Evolutionary conservation across 2,888 invertebrate genomes (phyloP).

Genomic region (Physocephala rufipes): DNA sequence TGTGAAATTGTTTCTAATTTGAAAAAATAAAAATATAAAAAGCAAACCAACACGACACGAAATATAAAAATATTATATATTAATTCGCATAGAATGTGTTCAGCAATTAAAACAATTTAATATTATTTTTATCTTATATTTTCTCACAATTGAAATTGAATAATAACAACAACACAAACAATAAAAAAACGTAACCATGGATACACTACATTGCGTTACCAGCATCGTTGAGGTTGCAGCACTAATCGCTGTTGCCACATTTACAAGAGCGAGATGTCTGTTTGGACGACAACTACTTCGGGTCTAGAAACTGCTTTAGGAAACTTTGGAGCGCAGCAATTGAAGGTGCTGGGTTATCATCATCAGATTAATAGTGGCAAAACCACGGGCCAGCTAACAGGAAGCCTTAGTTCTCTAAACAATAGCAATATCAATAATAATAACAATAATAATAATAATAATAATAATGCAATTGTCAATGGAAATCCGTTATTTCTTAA

Average conservation of each 20-base stretch:
- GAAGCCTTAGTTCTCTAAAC: background rate
- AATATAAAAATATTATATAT: background rate
- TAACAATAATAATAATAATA: slow-evolving; percentile 27
- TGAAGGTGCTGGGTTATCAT: slow-evolving; percentile 43
- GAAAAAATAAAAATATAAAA: background rate
- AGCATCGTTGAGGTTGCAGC: slow-evolving; percentile 32
- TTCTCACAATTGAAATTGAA: slow-evolving; percentile 17
- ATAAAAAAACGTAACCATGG: no score
- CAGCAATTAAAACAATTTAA: slow-evolving; percentile 20
- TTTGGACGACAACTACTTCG: slow-evolving; percentile 76
- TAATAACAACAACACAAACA: slow-evolving; percentile 14
- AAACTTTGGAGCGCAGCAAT: slow-evolving; percentile 39
- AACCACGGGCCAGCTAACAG: slow-evolving; percentile 22
- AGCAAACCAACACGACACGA: slow-evolving; percentile 17
- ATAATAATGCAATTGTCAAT: background rate
- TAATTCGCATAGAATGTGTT: slow-evolving; percentile 8
- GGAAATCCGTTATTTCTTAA: slow-evolving; percentile 21
- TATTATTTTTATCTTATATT: slow-evolving; percentile 11
- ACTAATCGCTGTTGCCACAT: slow-evolving; percentile 28
- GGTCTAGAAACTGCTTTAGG: slow-evolving; percentile 65
- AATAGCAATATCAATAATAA: slow-evolving; percentile 33
- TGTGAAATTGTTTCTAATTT: slow-evolving; percentile 25
- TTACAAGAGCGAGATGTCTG: slow-evolving; percentile 67
- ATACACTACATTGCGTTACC: background rate
- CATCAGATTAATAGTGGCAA: slow-evolving; percentile 42